phyloP scores from a whole-genome alignment of 1,140 invertebrate genomes.

The Cotesia vestalis region DNA sequence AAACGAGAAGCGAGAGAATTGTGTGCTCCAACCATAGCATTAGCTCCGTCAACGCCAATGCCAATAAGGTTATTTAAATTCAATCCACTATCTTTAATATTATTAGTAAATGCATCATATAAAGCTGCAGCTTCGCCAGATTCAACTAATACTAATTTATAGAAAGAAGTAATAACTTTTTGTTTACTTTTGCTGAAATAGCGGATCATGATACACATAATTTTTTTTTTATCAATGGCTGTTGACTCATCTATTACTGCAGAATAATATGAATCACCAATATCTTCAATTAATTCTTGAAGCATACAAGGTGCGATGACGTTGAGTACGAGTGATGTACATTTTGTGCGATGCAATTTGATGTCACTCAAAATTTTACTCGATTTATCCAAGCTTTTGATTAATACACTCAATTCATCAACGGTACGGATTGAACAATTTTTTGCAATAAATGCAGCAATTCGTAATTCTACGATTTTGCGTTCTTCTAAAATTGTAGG shows the following conservation, averaged over 20 bases:
- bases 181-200: conserved; percentile 27
- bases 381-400: conserved; percentile 9
- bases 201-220: conserved; percentile 37
- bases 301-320: conserved; percentile 31
- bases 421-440: conserved; percentile 9
- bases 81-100: conserved; percentile 22
- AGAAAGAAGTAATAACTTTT: conserved; percentile 42
- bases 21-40: conserved; percentile 51
- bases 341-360: conserved; percentile 21
- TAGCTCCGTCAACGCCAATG: conserved; percentile 54
- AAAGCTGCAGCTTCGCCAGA: conserved; percentile 38
- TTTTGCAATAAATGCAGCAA: conserved; percentile 12
- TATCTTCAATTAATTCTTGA: conserved; percentile 29
- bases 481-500: conserved; percentile 5
- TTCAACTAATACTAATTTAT: conserved; percentile 40
- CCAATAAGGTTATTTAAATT: conserved; percentile 53
- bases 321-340: conserved; percentile 29
- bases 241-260: conserved; percentile 37
- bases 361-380: conserved; percentile 1
- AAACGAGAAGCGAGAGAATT: conserved; percentile 51
- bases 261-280: conserved; percentile 27
- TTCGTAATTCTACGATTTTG: conserved; percentile 24
- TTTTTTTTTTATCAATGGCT: conserved; percentile 33
- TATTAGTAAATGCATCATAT: too few relatives aligned
- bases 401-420: conserved; percentile 6